These are phyloP conservation scores for Pseudois nayaur DNA, from an alignment of 2,113 vertebrate species.

Conservation along the genomic window DNA sequence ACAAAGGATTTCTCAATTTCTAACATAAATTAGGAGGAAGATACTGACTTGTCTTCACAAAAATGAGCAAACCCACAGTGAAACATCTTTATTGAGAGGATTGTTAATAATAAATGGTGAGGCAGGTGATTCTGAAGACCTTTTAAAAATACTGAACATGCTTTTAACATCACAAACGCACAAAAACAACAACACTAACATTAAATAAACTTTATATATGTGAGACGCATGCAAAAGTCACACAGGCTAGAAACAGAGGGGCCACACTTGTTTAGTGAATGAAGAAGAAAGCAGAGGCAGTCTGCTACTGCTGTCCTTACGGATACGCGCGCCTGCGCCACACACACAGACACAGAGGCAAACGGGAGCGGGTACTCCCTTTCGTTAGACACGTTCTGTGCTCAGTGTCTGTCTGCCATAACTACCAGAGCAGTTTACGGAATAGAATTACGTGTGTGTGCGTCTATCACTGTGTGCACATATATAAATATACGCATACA, in stretches of 20 bases:
- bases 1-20: background rate
- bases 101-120: background rate
- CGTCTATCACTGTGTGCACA: background rate
- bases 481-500: background rate
- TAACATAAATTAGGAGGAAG: background rate
- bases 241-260: too few relatives aligned
- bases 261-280: too few relatives aligned
- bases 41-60: background rate
- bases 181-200: background rate
- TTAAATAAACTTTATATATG: background rate
- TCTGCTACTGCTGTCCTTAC: accelerated
- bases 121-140: background rate
- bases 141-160: background rate
- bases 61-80: background rate
- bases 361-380: accelerated
- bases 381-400: accelerated
- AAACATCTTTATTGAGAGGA: background rate
- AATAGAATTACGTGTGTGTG: background rate
- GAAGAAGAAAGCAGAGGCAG: background rate
- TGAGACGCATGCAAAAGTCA: background rate
- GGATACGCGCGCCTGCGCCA: too few relatives aligned
- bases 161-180: background rate
- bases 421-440: background rate
- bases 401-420: accelerated
- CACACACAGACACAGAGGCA: too few relatives aligned